Conservation (phyloP, 1,140 invertebrate species). For the Drosophila elegans region DNA sequence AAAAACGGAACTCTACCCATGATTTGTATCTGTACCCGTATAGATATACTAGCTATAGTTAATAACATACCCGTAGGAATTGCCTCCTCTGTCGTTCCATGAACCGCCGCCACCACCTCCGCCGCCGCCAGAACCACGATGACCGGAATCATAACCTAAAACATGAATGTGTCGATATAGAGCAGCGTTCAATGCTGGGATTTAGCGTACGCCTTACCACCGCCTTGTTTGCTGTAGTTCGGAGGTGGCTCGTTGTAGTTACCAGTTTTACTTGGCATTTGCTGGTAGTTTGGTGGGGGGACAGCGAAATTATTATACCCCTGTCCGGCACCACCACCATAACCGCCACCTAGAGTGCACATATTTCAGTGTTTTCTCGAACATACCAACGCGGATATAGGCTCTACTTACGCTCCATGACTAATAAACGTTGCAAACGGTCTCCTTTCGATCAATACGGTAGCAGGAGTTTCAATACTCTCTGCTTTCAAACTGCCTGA, state of each 20-base stretch:
- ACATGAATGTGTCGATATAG: constrained; percentile 33
- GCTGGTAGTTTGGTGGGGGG: constrained; percentile 81
- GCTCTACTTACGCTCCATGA: constrained; percentile 71
- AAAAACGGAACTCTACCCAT: constrained; percentile 35
- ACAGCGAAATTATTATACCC: constrained; percentile 82
- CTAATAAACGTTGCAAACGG: constrained; percentile 12
- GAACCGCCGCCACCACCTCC: constrained; percentile 82
- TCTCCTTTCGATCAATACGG: constrained; percentile 15
- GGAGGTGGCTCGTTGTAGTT: constrained; percentile 83
- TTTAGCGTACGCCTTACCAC: constrained; percentile 56
- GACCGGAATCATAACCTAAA: constrained; percentile 84
- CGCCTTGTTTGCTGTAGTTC: constrained; percentile 70
- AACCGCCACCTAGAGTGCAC: constrained; percentile 63
- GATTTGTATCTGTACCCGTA: constrained; percentile 3
- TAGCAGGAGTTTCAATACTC: constrained; percentile 18
- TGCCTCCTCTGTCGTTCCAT: constrained; percentile 79
- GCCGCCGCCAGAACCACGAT: constrained; percentile 82
- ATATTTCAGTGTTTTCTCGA: constrained; percentile 29
- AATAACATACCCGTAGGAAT: constrained; percentile 86
- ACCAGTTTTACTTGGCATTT: constrained; percentile 76
- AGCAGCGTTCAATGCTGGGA: constrained; percentile 2
- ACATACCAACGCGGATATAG: too few relatives aligned
- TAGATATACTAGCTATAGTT: constrained; percentile 67
- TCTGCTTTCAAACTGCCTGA: constrained; percentile 1
- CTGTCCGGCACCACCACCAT: constrained; percentile 76